Percentiles rank a stretch among this genome's conserved stretches.
Evolutionary conservation across 2,888 invertebrate genomes (phyloP).

Genomic region (Polia nebulosa): DNA sequence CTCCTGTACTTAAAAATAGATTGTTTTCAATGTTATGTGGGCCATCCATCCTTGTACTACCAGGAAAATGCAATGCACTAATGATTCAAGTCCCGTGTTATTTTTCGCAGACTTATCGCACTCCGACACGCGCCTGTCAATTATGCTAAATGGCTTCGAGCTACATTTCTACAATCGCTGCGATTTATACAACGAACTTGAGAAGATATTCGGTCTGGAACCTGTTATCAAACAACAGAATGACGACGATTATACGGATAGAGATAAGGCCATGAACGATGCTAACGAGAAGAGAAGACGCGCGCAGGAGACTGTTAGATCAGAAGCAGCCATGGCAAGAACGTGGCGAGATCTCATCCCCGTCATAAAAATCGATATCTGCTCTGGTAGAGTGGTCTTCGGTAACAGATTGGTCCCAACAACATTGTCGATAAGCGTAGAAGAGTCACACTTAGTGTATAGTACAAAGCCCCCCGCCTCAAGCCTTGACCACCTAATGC

Average conservation of each 20-base stretch:
- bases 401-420: conserved; percentile 98
- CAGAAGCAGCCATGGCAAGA: conserved; percentile 96
- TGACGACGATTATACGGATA: conserved; percentile 89
- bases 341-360: conserved; percentile 99
- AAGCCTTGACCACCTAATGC: conserved; percentile 98
- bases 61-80: conserved; percentile 53
- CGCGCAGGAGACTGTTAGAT: conserved; percentile 90
- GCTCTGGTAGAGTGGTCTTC: conserved; percentile 97
- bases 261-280: conserved; percentile 92
- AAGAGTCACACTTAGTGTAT: conserved; percentile 98
- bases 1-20: conserved; percentile 21
- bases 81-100: conserved; percentile 29
- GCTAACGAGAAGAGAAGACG: conserved; percentile 91
- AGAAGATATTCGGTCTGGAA: conserved; percentile 96
- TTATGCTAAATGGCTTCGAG: conserved; percentile 98
- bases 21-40: conserved; percentile 23
- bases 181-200: conserved; percentile 95
- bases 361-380: conserved; percentile 98
- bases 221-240: conserved; percentile 94
- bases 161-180: conserved; percentile 98
- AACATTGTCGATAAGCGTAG: conserved; percentile 97
- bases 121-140: conserved; percentile 97
- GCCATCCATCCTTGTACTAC: conserved; percentile 21
- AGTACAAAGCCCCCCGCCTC: conserved; percentile 99
- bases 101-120: conserved; percentile 96